Conservation (phyloP, 2,113 vertebrate genomes). For the Periophthalmus modestus region DNA sequence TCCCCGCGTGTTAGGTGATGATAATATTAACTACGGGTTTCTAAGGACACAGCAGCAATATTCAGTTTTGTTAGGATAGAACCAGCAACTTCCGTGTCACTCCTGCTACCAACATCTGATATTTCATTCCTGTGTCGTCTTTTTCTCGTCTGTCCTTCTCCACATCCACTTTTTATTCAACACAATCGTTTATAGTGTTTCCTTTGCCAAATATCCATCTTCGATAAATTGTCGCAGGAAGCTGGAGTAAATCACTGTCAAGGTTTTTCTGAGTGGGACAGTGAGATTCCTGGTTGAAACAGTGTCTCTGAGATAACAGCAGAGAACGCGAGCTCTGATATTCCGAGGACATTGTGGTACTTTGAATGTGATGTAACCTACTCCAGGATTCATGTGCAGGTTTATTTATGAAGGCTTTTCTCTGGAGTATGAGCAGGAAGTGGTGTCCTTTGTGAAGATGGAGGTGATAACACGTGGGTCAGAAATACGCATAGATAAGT, state of each 20-base stretch:
- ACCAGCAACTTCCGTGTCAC: not conserved
- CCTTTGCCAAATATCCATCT: conserved; percentile 7
- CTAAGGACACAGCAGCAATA: not conserved
- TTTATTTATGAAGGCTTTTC: conserved; percentile 53
- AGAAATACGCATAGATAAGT: not conserved
- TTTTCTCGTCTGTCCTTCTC: not conserved
- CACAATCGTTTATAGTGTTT: not conserved
- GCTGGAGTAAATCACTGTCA: conserved; percentile 18
- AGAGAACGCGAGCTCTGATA: conserved; percentile 16
- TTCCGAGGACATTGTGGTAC: conserved; percentile 14
- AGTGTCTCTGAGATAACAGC: not conserved
- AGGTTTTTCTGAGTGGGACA: conserved; percentile 13
- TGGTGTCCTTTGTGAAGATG: conserved; percentile 15
- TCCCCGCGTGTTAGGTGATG: too few species aligned
- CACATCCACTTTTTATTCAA: not conserved
- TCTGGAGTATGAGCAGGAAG: conserved; percentile 21
- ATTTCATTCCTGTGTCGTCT: not conserved
- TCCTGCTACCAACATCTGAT: not conserved
- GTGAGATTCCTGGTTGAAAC: conserved; percentile 5
- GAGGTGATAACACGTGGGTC: not conserved
- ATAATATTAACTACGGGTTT: too few species aligned
- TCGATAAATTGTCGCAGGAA: conserved; percentile 21
- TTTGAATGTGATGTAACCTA: conserved; percentile 30
- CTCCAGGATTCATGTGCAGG: conserved; percentile 37
- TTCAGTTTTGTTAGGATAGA: not conserved